Percentiles rank a stretch among this genome's conserved stretches.
phyloP scores from a whole-genome alignment of 2,888 invertebrate genomes.

The Perithous albicinctus region DNA sequence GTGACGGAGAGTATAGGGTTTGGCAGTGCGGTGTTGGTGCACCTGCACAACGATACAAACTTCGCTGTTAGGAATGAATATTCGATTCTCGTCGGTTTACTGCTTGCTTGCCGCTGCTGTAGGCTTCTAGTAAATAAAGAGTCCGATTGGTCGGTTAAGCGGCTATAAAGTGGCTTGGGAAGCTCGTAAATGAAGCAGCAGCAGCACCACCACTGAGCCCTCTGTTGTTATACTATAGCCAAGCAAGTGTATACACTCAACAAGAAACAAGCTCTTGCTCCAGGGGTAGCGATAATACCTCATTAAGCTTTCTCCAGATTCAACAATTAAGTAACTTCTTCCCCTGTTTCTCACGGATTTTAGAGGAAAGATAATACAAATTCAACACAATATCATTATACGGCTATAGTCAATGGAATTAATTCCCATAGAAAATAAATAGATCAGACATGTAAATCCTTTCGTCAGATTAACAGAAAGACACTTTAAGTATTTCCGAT shows the following conservation, averaged over 20 bases:
- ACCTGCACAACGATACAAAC: slow-evolving; percentile 63
- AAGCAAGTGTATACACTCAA: slow-evolving; percentile 24
- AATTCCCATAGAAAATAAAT: background rate
- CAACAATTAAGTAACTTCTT: slow-evolving; percentile 43
- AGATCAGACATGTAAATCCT: too few species aligned
- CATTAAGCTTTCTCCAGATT: slow-evolving; percentile 59
- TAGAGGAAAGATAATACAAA: slow-evolving; percentile 9
- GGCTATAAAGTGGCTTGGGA: slow-evolving; percentile 63
- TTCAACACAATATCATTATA: background rate
- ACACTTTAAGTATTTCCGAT: too few species aligned
- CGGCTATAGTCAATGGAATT: background rate
- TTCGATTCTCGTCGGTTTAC: slow-evolving; percentile 63
- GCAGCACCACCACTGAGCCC: slow-evolving; percentile 31
- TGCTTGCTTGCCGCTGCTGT: slow-evolving; percentile 42
- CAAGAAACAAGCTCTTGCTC: slow-evolving; percentile 47
- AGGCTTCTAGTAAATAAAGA: slow-evolving; percentile 65
- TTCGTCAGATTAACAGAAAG: too few species aligned
- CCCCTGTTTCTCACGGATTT: slow-evolving; percentile 30
- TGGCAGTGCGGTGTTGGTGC: slow-evolving; percentile 24
- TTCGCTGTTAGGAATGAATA: slow-evolving; percentile 64
- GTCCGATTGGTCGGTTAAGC: slow-evolving; percentile 66
- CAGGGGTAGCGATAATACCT: slow-evolving; percentile 50
- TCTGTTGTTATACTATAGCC: slow-evolving; percentile 36
- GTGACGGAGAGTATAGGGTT: background rate
- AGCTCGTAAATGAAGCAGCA: slow-evolving; percentile 61